Evolutionary conservation across 2,797 vertebrate species (phyloP), one percentile per base, ranked within the genome.

Genomic region (Parambassis ranga): DNA sequence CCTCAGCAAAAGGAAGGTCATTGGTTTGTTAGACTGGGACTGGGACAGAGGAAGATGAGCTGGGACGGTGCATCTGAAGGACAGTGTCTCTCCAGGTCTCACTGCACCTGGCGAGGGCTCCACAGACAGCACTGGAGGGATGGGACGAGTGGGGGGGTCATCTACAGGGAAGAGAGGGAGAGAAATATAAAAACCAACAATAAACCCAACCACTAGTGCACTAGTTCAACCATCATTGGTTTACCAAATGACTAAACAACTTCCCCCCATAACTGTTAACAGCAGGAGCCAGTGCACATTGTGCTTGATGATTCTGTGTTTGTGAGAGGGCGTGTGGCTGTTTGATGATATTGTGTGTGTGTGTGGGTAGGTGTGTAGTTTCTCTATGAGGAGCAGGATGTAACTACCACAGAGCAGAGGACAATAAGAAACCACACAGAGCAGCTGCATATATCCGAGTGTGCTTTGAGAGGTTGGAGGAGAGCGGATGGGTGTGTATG

Each of bases 361-460:
- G 42, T 35, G 51, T 32, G 15, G 13, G 24, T 51, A 57, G 11
- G 84, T 71, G 76, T 80, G 70, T 55, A 51, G 65, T 83, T 89
- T 80, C 78, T 70, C 48, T 72, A 85, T 79, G 80, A 75, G 58
- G 68, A 7, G 71, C 88, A 90, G 87, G 89, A 89, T 90, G 85
- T 87, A 48, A 62, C 65, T 5, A 49, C 55, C 72, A 77, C 68
- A 58, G 70, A 74, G 76, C 22, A 0, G 52, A 79, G 43, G 63
- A 90, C 86, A 87, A 84, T 82, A 53, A 35, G 37, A 77, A 16
- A 74, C 63, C 72, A 47, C 75, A 73, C 59, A 59, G 41, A 80
- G 65, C 79, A 87, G 72, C 81, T 87, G 75, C 65, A 48, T 19
- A 31, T 48, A 19, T 66, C 36, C n/a, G n/a, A 14, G 41, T 65